A percentile compares a stretch with the other conserved stretches of the same genome.
Evolutionary conservation across 2,888 invertebrate species (phyloP).

Genomic region (Eupithecia inturbata): DNA sequence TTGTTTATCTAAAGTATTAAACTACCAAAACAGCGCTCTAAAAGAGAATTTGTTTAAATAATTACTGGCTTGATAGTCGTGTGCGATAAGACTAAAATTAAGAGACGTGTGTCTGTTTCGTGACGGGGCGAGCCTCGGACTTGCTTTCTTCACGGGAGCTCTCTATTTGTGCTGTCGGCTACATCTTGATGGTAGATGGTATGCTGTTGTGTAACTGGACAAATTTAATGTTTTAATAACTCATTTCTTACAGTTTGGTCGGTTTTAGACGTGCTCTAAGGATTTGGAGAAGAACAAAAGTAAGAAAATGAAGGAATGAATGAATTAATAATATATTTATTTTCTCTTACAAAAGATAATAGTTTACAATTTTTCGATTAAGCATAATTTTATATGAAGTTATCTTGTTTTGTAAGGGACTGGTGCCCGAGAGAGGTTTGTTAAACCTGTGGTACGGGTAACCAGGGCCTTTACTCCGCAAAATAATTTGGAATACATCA

Average conservation of each 20-base stretch:
- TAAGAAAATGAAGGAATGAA: no score
- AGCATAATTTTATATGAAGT: no score
- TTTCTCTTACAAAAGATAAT: no score
- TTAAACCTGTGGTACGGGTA: no score
- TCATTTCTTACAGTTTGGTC: constrained; percentile 5
- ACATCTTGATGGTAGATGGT: constrained; percentile 46
- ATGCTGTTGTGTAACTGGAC: constrained; percentile 33
- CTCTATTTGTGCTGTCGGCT: constrained; percentile 43
- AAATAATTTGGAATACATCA: no score
- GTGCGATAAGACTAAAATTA: constrained; percentile 73
- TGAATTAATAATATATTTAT: no score
- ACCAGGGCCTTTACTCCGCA: no score
- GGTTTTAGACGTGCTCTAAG: no score
- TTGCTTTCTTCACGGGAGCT: constrained; percentile 47
- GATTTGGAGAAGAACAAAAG: no score
- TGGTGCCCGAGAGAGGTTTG: no score
- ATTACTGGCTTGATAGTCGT: constrained; percentile 70
- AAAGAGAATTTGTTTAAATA: constrained; percentile 66
- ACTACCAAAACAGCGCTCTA: constrained; percentile 15
- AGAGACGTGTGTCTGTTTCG: constrained; percentile 66
- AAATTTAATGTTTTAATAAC: constrained; percentile 35
- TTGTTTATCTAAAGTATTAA: neutral
- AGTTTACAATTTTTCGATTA: no score
- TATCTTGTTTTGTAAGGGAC: no score
- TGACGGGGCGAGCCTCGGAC: constrained; percentile 56